Evolutionary conservation across 2,888 invertebrate genomes (phyloP).

Genomic region (Tiphia femorata): DNA sequence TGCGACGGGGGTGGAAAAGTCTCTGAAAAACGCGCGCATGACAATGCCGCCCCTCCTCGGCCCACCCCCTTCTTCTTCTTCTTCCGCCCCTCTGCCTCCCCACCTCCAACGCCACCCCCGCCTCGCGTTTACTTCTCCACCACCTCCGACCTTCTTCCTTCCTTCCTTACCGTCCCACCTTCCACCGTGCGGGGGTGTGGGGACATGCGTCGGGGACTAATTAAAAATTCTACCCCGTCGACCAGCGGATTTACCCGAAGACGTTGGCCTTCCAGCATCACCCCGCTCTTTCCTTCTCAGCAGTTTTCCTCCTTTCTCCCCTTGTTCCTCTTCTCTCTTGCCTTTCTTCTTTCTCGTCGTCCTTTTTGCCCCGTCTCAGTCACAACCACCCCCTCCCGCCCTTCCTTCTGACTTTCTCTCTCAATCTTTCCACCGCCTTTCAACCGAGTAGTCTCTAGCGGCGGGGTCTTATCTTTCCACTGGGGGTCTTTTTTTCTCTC

Average conservation of each 20-base stretch:
- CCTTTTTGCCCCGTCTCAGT: neutral
- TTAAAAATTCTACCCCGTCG: constrained; percentile 64
- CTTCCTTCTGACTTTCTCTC: constrained; percentile 5
- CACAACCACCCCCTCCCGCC: too few relatives aligned
- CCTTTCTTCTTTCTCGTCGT: constrained; percentile 2
- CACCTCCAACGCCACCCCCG: constrained; percentile 33
- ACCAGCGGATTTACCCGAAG: constrained; percentile 50
- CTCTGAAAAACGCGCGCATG: constrained; percentile 69
- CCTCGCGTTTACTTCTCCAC: constrained; percentile 39
- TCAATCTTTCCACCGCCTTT: too few relatives aligned
- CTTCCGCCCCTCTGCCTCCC: constrained; percentile 42
- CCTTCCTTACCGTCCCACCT: constrained; percentile 23
- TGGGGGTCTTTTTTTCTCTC: constrained; percentile 11
- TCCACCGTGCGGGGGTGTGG: constrained; percentile 18
- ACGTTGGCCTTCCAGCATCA: constrained; percentile 49
- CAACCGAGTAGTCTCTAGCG: too few relatives aligned
- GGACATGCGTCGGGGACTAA: constrained; percentile 60
- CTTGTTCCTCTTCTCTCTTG: constrained; percentile 6
- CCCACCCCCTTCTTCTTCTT: constrained; percentile 21
- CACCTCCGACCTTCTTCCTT: constrained; percentile 49
- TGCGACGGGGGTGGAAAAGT: constrained; percentile 64
- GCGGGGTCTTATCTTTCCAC: too few relatives aligned
- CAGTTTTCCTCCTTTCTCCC: constrained; percentile 12
- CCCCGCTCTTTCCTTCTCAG: constrained; percentile 28
- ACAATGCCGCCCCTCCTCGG: constrained; percentile 63